These are phyloP conservation scores for Neria commutata DNA, from an alignment of 2,888 invertebrate species.

Conservation along the genomic window DNA sequence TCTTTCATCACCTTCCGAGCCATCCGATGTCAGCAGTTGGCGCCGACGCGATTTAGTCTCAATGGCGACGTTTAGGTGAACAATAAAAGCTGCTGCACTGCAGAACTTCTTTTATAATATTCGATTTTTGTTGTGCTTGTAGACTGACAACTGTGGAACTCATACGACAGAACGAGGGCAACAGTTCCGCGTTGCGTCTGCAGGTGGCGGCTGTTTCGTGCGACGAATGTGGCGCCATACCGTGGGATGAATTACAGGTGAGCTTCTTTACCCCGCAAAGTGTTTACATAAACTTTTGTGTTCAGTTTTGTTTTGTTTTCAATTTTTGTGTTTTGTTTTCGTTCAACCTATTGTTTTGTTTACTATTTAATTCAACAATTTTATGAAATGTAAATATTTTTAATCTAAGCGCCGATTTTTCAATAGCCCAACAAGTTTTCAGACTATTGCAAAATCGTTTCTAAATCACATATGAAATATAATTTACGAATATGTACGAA, in stretches of 20 bases:
- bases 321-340: slow-evolving; percentile 22
- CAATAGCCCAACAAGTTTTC: no score
- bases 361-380: slow-evolving; percentile 8
- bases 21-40: slow-evolving; percentile 80
- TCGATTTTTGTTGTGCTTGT: slow-evolving; percentile 44
- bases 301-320: slow-evolving; percentile 17
- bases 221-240: slow-evolving; percentile 86
- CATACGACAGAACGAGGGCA: slow-evolving; percentile 73
- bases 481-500: no score
- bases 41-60: slow-evolving; percentile 78
- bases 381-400: slow-evolving; percentile 32
- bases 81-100: no score
- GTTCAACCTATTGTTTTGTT: background rate
- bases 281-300: slow-evolving; percentile 20
- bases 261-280: slow-evolving; percentile 13
- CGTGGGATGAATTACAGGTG: slow-evolving; percentile 95
- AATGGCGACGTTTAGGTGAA: slow-evolving; percentile 61
- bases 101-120: background rate
- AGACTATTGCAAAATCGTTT: slow-evolving; percentile 21
- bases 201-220: slow-evolving; percentile 75
- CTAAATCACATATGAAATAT: no score
- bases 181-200: slow-evolving; percentile 70
- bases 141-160: slow-evolving; percentile 79
- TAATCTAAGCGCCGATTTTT: no score
- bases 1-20: slow-evolving; percentile 82